Conservation (phyloP, 2,888 invertebrate genomes). For the Drosophila kokeensis region DNA sequence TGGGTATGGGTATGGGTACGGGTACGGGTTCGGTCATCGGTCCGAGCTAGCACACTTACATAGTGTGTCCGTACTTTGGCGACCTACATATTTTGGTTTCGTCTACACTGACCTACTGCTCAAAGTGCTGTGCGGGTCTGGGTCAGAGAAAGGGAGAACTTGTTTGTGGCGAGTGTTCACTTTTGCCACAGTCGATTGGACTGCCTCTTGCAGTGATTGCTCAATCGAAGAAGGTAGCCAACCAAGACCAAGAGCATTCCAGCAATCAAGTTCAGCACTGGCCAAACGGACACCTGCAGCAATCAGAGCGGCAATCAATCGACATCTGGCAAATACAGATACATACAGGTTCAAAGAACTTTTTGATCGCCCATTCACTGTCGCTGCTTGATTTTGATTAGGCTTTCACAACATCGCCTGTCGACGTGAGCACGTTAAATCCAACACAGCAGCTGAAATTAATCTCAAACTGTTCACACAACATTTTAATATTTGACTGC, state of each 20-base stretch:
- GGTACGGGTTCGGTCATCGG: conserved; percentile 33
- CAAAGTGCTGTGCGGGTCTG: conserved; percentile 57
- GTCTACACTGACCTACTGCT: conserved; percentile 63
- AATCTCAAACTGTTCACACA: conserved; percentile 3
- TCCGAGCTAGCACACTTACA: conserved; percentile 13
- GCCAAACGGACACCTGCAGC: conserved; percentile 23
- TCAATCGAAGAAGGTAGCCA: conserved; percentile 41
- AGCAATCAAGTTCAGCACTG: conserved; percentile 35
- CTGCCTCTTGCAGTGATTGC: conserved; percentile 48
- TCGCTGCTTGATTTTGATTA: conserved; percentile 42
- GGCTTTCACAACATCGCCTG: conserved; percentile 51
- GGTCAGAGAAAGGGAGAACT: conserved; percentile 75
- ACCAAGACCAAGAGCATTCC: conserved; percentile 27
- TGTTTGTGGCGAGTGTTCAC: conserved; percentile 53
- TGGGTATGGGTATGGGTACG: background rate
- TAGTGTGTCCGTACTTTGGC: conserved; percentile 25
- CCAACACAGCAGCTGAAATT: conserved; percentile 3
- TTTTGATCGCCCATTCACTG: conserved; percentile 40
- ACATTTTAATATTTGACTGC: background rate
- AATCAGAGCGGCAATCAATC: conserved; percentile 39
- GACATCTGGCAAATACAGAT: conserved; percentile 25
- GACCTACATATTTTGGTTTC: conserved; percentile 52
- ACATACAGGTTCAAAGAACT: conserved; percentile 54
- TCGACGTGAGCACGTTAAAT: conserved; percentile 32
- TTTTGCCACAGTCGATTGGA: conserved; percentile 54